phyloP scores from a whole-genome alignment of 2,888 invertebrate species.

The Cryptophagus acutangulus region DNA sequence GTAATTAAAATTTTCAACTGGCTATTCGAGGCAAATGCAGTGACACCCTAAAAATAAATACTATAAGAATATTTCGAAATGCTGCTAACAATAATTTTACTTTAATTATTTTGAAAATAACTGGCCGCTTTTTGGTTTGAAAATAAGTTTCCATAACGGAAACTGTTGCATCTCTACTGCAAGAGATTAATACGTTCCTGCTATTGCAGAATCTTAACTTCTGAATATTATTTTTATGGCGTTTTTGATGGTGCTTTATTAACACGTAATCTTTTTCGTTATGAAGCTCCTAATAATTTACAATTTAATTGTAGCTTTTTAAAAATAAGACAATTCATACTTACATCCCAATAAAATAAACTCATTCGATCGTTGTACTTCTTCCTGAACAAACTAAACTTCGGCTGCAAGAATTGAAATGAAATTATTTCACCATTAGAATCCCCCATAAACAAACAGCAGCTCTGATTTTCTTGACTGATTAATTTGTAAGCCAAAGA shows the following conservation, averaged over 20 bases:
- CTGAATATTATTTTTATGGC: slow-evolving; percentile 52
- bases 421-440: slow-evolving; percentile 53
- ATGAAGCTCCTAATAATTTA: slow-evolving; percentile 49
- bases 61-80: neutral
- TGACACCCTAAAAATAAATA: slow-evolving; percentile 51
- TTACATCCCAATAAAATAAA: slow-evolving; percentile 59
- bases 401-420: slow-evolving; percentile 54
- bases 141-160: slow-evolving; percentile 50
- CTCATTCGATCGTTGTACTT: slow-evolving; percentile 53
- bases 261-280: slow-evolving; percentile 51
- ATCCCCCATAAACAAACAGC: slow-evolving; percentile 54
- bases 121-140: slow-evolving; percentile 51
- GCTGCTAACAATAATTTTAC: slow-evolving; percentile 39
- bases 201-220: slow-evolving; percentile 49
- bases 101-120: slow-evolving; percentile 53
- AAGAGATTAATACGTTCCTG: slow-evolving; percentile 52
- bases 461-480: slow-evolving; percentile 8
- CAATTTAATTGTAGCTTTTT: slow-evolving; percentile 1
- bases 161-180: slow-evolving; percentile 53
- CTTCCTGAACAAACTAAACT: slow-evolving; percentile 51
- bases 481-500: slow-evolving; percentile 51
- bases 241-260: slow-evolving; percentile 46
- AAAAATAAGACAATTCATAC: slow-evolving; percentile 10
- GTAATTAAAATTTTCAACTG: slow-evolving; percentile 52
- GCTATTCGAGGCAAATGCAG: slow-evolving; percentile 53